Evolutionary conservation across 2,888 invertebrate genomes (phyloP).

Genomic region (Eristalis arbustorum): DNA sequence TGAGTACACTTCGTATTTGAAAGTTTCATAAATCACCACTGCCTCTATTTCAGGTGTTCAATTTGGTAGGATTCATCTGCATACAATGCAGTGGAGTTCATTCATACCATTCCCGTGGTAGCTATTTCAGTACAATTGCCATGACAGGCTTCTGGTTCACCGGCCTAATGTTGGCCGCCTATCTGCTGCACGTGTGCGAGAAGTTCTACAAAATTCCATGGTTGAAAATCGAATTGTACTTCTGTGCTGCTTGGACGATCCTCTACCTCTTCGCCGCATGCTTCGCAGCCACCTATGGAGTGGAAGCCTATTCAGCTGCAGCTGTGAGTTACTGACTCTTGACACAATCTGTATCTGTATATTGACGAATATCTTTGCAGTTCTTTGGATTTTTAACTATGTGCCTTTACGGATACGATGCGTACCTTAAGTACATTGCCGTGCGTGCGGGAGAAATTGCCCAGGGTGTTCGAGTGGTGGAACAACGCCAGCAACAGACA

Average conservation of each 20-base stretch:
- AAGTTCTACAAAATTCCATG: conserved; percentile 92
- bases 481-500: conserved; percentile 69
- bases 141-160: conserved; percentile 94
- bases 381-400: conserved; percentile 93
- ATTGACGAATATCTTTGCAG: conserved; percentile 81
- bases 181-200: conserved; percentile 92
- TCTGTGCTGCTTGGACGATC: conserved; percentile 87
- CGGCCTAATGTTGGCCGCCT: conserved; percentile 88
- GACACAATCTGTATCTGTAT: neutral
- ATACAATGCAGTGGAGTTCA: conserved; percentile 83
- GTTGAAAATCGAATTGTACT: conserved; percentile 90
- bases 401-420: conserved; percentile 89
- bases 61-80: conserved; percentile 90
- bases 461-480: conserved; percentile 82
- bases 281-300: conserved; percentile 84
- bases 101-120: conserved; percentile 83
- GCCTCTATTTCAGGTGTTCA: conserved; percentile 81
- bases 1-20: conserved; percentile 81
- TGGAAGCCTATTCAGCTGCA: conserved; percentile 83
- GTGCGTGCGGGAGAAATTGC: conserved; percentile 86
- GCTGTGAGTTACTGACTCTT: conserved; percentile 83
- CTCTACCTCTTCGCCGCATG: conserved; percentile 89
- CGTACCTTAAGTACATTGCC: conserved; percentile 88
- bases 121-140: conserved; percentile 89
- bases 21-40: neutral